A percentile compares a stretch with the other conserved stretches of the same genome.
phyloP scores from a whole-genome alignment of 2,888 invertebrate species.

The Drosophila mimetica region DNA sequence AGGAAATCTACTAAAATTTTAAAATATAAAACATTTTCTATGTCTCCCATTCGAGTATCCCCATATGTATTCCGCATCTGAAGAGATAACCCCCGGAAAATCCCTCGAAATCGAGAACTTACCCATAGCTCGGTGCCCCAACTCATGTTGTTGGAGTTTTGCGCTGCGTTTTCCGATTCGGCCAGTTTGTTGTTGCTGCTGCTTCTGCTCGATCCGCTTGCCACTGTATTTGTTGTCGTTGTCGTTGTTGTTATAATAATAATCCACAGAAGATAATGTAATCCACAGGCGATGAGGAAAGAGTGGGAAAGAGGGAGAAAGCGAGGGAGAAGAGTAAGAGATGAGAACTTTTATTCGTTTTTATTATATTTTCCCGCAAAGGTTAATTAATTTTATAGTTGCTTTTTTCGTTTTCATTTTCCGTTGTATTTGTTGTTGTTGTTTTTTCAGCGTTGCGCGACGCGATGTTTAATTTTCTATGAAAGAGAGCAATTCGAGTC shows the following conservation, averaged over 20 bases:
- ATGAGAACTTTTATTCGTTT: conserved; percentile 37
- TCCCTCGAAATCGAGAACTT: conserved; percentile 57
- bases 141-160: conserved; percentile 83
- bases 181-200: conserved; percentile 77
- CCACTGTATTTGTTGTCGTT: conserved; percentile 48
- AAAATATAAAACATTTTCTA: too few species aligned
- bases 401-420: conserved; percentile 48
- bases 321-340: conserved; percentile 33
- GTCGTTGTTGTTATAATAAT: conserved; percentile 27
- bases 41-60: not conserved
- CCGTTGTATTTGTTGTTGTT: conserved; percentile 1
- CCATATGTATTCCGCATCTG: not conserved
- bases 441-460: conserved; percentile 38
- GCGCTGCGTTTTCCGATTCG: conserved; percentile 81
- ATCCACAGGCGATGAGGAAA: conserved; percentile 29
- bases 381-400: conserved; percentile 54
- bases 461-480: conserved; percentile 48
- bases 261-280: conserved; percentile 44
- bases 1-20: too few species aligned
- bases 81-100: not conserved
- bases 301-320: conserved; percentile 1
- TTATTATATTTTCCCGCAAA: conserved; percentile 39
- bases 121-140: conserved; percentile 84
- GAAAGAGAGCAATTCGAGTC: conserved; percentile 52
- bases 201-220: conserved; percentile 60